These are phyloP conservation scores for Leptinotarsa rubiginosa DNA, from an alignment of 2,888 invertebrate species.

Conservation along the genomic window DNA sequence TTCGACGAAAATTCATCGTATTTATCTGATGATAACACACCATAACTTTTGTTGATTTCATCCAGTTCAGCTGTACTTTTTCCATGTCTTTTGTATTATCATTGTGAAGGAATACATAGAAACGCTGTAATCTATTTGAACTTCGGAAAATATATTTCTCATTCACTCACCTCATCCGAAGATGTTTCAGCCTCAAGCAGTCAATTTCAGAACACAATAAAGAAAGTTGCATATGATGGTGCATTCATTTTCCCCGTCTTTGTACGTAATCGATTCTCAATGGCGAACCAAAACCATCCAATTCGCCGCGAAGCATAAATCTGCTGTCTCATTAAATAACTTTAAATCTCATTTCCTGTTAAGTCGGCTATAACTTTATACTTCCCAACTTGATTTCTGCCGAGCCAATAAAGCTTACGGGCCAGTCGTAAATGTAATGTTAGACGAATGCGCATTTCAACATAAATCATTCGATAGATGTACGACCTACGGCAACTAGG, in stretches of 20 bases:
- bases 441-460: conserved; percentile 16
- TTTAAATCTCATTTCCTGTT: conserved; percentile 42
- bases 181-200: too few relatives aligned
- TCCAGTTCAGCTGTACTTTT: too few relatives aligned
- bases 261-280: conserved; percentile 8
- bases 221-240: background rate
- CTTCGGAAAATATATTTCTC: too few relatives aligned
- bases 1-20: too few relatives aligned
- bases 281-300: conserved; percentile 33
- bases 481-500: conserved; percentile 14
- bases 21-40: too few relatives aligned
- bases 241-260: background rate
- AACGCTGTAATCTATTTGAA: too few relatives aligned
- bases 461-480: conserved; percentile 21
- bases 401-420: conserved; percentile 14
- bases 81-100: too few relatives aligned
- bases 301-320: conserved; percentile 36
- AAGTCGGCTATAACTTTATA: conserved; percentile 29
- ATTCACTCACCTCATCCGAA: too few relatives aligned
- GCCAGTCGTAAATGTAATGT: conserved; percentile 26
- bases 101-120: too few relatives aligned
- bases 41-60: too few relatives aligned
- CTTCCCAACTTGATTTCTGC: conserved; percentile 24
- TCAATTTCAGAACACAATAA: background rate
- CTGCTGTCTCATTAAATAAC: conserved; percentile 39